phyloP scores from a whole-genome alignment of 2,888 invertebrate genomes.

The Clivina fossor region DNA sequence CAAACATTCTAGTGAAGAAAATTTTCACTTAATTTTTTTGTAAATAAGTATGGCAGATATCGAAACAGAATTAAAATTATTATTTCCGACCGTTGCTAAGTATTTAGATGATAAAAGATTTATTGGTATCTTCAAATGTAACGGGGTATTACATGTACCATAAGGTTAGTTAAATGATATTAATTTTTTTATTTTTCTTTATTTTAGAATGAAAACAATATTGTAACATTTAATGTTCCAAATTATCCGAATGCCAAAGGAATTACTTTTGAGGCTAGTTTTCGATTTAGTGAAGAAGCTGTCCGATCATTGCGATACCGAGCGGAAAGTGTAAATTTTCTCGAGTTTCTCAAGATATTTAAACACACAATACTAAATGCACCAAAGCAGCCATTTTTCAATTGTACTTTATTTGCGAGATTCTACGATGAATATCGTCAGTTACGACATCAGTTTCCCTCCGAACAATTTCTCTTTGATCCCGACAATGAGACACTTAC shows the following conservation, averaged over 20 bases:
- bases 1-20: no score
- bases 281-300: not conserved
- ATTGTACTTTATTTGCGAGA: not conserved
- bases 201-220: conserved; percentile 13
- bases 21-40: not conserved
- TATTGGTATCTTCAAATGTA: conserved; percentile 12
- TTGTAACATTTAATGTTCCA: conserved; percentile 19
- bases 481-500: conserved; percentile 3
- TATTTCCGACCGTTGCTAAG: conserved; percentile 19
- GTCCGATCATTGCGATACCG: conserved; percentile 3
- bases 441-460: not conserved
- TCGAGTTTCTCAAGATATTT: conserved; percentile 18
- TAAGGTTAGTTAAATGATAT: conserved; percentile 11
- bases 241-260: conserved; percentile 4
- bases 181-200: conserved; percentile 5
- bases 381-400: conserved; percentile 1
- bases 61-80: conserved; percentile 20
- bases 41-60: conserved; percentile 3
- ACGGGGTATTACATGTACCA: conserved; percentile 3
- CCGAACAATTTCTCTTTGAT: conserved; percentile 11
- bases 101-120: conserved; percentile 11
- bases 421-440: conserved; percentile 13
- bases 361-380: not conserved
- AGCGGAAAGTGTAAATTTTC: conserved; percentile 7
- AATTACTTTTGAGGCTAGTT: conserved; percentile 10